Evolutionary conservation across 2,888 invertebrate species (phyloP).

Genomic region (Lasioglossum villosulum): DNA sequence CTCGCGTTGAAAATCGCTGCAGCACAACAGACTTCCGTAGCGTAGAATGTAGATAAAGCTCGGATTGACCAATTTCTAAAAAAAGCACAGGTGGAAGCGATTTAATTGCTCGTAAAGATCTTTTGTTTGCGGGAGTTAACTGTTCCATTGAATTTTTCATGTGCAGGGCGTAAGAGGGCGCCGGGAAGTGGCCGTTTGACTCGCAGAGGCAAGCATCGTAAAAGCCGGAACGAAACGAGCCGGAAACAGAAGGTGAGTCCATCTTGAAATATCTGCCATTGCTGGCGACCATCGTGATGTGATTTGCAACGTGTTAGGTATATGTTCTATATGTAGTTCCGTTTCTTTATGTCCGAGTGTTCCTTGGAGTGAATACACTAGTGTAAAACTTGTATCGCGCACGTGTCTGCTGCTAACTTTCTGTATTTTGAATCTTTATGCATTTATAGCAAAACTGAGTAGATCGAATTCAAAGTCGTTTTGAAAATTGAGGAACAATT

Average conservation of each 20-base stretch:
- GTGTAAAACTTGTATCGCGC: no score
- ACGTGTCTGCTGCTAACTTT: no score
- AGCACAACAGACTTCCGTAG: not conserved
- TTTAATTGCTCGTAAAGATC: not conserved
- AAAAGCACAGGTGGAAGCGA: not conserved
- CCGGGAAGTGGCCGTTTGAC: not conserved
- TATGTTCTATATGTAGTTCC: not conserved
- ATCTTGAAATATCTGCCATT: not conserved
- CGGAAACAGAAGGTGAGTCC: constrained; percentile 7
- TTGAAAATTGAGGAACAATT: no score
- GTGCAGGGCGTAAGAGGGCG: not conserved
- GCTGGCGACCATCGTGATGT: not conserved
- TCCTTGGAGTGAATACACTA: no score
- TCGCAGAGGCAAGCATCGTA: not conserved
- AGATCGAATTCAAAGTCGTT: no score
- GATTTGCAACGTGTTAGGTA: not conserved
- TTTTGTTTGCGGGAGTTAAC: not conserved
- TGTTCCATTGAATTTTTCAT: not conserved
- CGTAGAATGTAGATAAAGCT: not conserved
- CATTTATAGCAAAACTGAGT: no score
- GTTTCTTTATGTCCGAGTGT: not conserved
- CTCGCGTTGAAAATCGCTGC: not conserved
- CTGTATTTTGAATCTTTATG: no score
- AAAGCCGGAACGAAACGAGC: not conserved
- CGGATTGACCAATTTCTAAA: not conserved